Evolutionary conservation across 2,113 vertebrate genomes (phyloP).

Genomic region (Harpagus bidentatus): DNA sequence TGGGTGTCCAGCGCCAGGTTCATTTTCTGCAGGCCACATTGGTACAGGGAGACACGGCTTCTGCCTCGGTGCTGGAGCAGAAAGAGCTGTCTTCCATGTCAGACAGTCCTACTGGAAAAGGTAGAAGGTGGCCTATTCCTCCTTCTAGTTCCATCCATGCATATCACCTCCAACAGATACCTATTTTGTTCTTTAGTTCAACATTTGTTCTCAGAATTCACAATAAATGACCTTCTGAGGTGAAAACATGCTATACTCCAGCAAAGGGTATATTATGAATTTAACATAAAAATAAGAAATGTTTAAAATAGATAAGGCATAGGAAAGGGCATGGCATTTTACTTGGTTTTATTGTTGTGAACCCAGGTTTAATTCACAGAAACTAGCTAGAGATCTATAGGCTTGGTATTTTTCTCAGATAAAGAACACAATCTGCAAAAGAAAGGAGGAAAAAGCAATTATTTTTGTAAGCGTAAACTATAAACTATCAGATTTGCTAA

Average conservation of each 20-base stretch:
- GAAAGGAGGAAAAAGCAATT: conserved; percentile 29
- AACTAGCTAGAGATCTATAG: neutral
- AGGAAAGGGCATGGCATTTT: conserved; percentile 1
- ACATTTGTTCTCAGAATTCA: neutral
- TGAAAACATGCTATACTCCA: neutral
- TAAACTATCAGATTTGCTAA: conserved; percentile 50
- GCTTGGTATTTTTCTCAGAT: neutral
- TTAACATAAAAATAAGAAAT: neutral
- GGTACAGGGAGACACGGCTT: neutral
- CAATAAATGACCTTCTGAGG: neutral
- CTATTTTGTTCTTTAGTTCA: neutral
- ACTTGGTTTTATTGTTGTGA: neutral
- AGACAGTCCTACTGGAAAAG: neutral
- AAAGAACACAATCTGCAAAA: neutral
- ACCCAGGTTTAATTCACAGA: neutral
- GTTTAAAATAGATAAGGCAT: neutral
- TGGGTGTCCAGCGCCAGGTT: neutral
- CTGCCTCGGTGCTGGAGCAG: neutral
- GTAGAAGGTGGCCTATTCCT: neutral
- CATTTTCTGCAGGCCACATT: neutral
- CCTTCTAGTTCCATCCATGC: neutral
- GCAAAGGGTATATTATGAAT: neutral
- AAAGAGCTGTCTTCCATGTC: neutral
- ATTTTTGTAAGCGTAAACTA: conserved; percentile 17
- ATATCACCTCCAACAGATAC: neutral